phyloP scores from a whole-genome alignment of 2,888 invertebrate genomes.

The Meliscaeva auricollis region DNA sequence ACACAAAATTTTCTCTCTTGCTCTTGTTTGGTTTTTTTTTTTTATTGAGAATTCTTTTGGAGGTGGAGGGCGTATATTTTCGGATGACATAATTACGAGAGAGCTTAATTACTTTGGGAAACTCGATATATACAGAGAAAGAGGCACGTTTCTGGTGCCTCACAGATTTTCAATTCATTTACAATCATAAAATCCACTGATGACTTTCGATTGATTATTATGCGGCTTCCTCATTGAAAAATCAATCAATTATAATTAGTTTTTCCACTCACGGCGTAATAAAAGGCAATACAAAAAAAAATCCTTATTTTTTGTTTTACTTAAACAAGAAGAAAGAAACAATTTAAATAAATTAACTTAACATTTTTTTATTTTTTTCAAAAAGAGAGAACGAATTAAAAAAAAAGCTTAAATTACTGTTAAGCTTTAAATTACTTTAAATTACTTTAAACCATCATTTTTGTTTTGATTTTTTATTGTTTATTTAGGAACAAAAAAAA shows the following conservation, averaged over 20 bases:
- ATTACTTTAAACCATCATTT: no score
- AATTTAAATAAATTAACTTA: neutral
- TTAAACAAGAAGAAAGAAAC: neutral
- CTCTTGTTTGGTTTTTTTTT: neutral
- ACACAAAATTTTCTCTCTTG: neutral
- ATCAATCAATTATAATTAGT: slow-evolving; percentile 29
- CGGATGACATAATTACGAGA: neutral
- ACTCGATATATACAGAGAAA: no score
- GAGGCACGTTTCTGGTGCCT: no score
- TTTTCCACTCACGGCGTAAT: slow-evolving; percentile 8
- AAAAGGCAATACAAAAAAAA: neutral
- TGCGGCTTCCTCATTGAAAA: neutral
- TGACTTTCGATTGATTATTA: slow-evolving; percentile 20
- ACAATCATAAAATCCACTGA: neutral
- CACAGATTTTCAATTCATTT: neutral
- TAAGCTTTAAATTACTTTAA: no score
- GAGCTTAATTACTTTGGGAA: slow-evolving; percentile 20
- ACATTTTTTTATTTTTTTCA: no score
- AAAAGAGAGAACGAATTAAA: no score
- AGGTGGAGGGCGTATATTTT: neutral
- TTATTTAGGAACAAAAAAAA: no score
- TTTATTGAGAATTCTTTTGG: no score
- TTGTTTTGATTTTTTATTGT: no score
- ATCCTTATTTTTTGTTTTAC: neutral
- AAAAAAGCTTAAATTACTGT: no score